Evolutionary conservation across 1,140 invertebrate genomes (phyloP), one percentile per base, ranked within the genome.

Genomic region (Drosophila sucinea): DNA sequence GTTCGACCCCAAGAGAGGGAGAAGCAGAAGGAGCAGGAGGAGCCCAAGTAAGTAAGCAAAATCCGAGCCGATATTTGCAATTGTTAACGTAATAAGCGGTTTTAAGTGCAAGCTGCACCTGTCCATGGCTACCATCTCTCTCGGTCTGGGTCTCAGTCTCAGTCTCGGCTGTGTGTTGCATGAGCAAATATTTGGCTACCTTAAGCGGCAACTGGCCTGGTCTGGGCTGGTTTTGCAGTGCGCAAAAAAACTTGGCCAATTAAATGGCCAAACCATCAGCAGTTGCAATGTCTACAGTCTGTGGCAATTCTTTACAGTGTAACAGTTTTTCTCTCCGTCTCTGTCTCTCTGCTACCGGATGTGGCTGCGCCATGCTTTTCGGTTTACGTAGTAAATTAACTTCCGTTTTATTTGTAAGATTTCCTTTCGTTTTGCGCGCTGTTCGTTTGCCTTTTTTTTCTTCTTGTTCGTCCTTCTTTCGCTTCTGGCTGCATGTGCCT

Each of bases 331-430:
- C 2, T 32, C 30, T 5, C 51, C 40, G 57, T 7, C 40, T 55
- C 72, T 47, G 30, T 40, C 54, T 10, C 23, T 33, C 32, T 27
- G 25, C 51, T 55, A 61, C 68, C 87, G 87, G 80, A 87, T 90
- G 87, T 90, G 83, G 90, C 73, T 90, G 84, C 85, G 84, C 84
- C 84, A 84, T 89, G 79, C 81, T 85, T 80, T 89, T 84, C 84
- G 89, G 89, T 87, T 91, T 91, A 91, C 84, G 89, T 89, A 91
- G 87, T 91, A 91, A 91, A 91, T 91, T 91, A 91, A 91, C 89
- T 91, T 91, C 89, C 89, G 89, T 91, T 91, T 91, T 90, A 87
- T 90, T 90, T 90, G 83, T 84, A 91, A 89, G 84, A 89, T 89
- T 89, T 89, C 85, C 85, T 84, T 89, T 89, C 71, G 81, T 71